Base-by-base conservation (phyloP, 2,888 invertebrate genomes). In the Epirrita christyi region DNA sequence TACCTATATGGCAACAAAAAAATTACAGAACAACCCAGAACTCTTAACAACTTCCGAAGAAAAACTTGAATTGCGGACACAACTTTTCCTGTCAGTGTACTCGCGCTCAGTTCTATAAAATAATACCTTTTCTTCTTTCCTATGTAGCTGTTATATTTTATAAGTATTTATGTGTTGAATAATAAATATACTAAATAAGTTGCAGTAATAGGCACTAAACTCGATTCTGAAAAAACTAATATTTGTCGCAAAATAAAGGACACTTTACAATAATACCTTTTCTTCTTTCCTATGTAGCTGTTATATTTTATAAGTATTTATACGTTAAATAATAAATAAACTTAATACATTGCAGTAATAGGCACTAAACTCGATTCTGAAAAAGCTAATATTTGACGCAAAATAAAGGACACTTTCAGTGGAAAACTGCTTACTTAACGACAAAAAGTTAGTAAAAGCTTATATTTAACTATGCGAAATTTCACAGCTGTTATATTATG, bases 11-110 rank as follows among this genome's bases (percentile, higher is more conserved):
- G 36, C 54, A 62, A 64, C 58, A 66, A 70, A 72, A 71, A 71
- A 73, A 70, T 72, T 73, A 75, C 69, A 75, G 74, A 75, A 73
- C 67, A 71, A 56, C 66, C 61, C 56, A 63, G 64, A 78, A 78
- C 69, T 76, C 78, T 61, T 71, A 70, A 77, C 69, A 80, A 80
- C 72, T 76, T 79, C 72, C 64, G 58, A 68, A 69, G 72, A 75
- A 79, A 78, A 80, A 80, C 76, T 79, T 75, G 75, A 74, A 79
- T 80, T 76, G 75, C 72, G 74, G 71, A 70, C 70, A 65, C 67
- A 79, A 80, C 71, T 81, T 82, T 74, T 71, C 66, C 68, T 66
- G 63, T 64, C 66, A 67, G 66, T 72, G 75, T 73, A 75, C 73
- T 75, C 71, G 72, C 72, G 62, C 59, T 44, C 44, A 49, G 67